These are phyloP conservation scores for Crocodylus rhombifer DNA, from an alignment of 2,797 vertebrate genomes.

Conservation along the genomic window DNA sequence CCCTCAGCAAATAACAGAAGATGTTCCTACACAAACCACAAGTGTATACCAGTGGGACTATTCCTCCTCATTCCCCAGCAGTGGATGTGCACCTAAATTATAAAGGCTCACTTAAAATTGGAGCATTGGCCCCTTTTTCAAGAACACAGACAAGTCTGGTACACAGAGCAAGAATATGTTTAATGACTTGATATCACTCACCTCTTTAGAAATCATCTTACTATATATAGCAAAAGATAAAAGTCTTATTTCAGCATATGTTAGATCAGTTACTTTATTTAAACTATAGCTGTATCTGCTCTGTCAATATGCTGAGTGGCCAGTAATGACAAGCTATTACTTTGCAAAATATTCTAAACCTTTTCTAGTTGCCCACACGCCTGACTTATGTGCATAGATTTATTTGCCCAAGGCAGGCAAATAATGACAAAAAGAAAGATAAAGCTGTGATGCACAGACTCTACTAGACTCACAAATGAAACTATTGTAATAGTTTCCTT, in stretches of 20 bases:
- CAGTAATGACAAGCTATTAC: neutral
- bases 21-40: neutral
- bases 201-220: neutral
- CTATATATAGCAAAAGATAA: neutral
- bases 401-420: conserved; percentile 35
- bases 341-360: neutral
- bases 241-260: neutral
- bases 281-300: neutral
- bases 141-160: neutral
- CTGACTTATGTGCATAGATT: conserved; percentile 38
- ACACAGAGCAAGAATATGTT: neutral
- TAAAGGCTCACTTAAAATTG: neutral
- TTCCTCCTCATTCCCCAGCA: neutral
- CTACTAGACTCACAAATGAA: conserved; percentile 57
- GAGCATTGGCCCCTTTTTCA: neutral
- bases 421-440: conserved; percentile 26
- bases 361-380: conserved; percentile 15
- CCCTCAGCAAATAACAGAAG: neutral
- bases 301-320: neutral
- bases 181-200: neutral
- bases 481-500: conserved; percentile 59
- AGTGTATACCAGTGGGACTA: neutral
- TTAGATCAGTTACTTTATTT: neutral
- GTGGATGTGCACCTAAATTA: neutral
- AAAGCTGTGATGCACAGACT: conserved; percentile 51